phyloP scores from a whole-genome alignment of 2,113 vertebrate genomes.

The Seriola quinqueradiata region DNA sequence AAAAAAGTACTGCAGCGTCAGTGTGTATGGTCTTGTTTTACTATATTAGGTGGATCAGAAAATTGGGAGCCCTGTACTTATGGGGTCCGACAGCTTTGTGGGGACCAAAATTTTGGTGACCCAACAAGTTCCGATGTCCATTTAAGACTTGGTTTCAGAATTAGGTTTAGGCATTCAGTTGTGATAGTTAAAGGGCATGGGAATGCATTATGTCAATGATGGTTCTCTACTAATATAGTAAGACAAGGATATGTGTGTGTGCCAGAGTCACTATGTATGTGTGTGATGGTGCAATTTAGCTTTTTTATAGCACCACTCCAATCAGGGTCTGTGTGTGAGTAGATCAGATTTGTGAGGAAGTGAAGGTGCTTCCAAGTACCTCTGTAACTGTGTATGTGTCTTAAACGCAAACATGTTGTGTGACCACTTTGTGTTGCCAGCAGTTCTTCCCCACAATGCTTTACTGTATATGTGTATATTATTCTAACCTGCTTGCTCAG shows the following conservation, averaged over 20 bases:
- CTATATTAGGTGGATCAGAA: too few species aligned
- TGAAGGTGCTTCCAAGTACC: conserved; percentile 24
- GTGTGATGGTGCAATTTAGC: background rate
- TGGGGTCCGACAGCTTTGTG: too few species aligned
- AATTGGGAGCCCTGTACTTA: too few species aligned
- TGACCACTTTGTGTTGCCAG: background rate
- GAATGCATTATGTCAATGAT: too few species aligned
- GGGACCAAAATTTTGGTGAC: too few species aligned
- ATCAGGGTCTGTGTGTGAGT: conserved; percentile 7
- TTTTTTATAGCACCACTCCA: conserved; percentile 15
- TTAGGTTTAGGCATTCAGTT: too few species aligned
- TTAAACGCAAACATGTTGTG: background rate
- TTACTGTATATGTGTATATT: conserved; percentile 18
- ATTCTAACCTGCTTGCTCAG: conserved; percentile 43
- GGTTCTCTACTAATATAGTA: too few species aligned
- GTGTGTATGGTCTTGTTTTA: background rate
- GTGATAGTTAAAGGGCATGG: too few species aligned
- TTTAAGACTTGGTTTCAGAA: too few species aligned
- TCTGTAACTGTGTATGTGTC: conserved; percentile 30
- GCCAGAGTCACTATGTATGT: background rate
- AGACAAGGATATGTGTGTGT: background rate
- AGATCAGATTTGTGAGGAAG: conserved; percentile 2
- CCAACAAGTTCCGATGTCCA: too few species aligned
- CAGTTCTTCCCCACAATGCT: conserved; percentile 30
- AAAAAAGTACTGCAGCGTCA: background rate